phyloP scores from a whole-genome alignment of 1,140 invertebrate genomes.

The Dryas iulia region DNA sequence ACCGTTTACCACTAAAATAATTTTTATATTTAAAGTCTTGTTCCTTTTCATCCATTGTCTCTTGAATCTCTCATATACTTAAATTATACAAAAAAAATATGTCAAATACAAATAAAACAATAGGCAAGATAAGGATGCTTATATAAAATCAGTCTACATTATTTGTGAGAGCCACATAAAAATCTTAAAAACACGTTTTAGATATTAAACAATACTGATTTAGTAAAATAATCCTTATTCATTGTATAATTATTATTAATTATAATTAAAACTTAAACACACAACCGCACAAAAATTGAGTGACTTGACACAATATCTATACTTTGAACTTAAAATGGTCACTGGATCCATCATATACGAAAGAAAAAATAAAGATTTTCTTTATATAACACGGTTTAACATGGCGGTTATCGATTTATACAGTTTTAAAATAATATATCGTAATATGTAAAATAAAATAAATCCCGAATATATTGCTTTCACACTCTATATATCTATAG shows the following conservation, averaged over 20 bases:
- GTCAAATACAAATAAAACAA: background rate
- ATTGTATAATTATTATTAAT: background rate
- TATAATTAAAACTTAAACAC: background rate
- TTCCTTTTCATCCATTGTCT: background rate
- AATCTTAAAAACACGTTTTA: background rate
- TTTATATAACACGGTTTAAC: background rate
- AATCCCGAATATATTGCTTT: background rate
- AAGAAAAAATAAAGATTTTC: background rate
- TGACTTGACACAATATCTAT: conserved; percentile 12
- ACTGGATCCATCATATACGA: background rate
- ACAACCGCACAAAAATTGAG: background rate
- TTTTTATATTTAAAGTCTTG: background rate
- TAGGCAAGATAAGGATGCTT: conserved; percentile 1
- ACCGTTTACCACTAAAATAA: background rate
- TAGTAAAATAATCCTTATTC: background rate
- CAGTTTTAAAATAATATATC: background rate
- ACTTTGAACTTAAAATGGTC: conserved; percentile 6
- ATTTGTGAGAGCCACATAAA: conserved; percentile 1
- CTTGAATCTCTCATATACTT: background rate
- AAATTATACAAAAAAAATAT: background rate
- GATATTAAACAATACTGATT: conserved; percentile 1
- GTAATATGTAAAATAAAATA: background rate
- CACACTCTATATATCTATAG: background rate
- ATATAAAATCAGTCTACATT: background rate
- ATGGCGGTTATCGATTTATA: background rate